Evolutionary conservation across 2,113 vertebrate genomes (phyloP).

Genomic region (Aldabrachelys gigantea): DNA sequence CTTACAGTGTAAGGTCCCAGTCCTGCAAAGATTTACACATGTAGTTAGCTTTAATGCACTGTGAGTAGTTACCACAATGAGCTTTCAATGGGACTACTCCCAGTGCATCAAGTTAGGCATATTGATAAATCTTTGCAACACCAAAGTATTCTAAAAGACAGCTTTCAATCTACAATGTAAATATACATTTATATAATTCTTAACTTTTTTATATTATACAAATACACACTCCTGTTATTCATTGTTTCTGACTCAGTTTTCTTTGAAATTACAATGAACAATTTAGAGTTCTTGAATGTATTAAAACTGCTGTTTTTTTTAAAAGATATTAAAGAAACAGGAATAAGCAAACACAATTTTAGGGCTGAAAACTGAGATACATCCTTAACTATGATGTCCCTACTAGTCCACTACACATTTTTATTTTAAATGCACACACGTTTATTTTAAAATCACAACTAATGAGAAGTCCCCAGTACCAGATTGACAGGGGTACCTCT

Average conservation of each 20-base stretch:
- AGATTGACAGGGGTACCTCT: not conserved
- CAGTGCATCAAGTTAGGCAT: not conserved
- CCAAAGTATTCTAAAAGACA: not conserved
- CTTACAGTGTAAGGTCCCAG: fast-evolving
- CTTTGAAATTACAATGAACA: not conserved
- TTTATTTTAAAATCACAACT: conserved; percentile 10
- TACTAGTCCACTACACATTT: not conserved
- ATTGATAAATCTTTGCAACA: not conserved
- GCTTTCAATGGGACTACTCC: not conserved
- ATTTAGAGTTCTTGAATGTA: not conserved
- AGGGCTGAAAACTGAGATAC: not conserved
- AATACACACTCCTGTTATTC: fast-evolving
- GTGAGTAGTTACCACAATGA: not conserved
- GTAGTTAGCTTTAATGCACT: fast-evolving
- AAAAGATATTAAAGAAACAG: not conserved
- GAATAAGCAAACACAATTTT: fast-evolving
- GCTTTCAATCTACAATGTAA: not conserved
- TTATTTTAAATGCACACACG: fast-evolving
- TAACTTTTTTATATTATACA: not conserved
- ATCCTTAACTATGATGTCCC: not conserved
- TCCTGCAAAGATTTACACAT: not conserved
- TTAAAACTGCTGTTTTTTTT: not conserved
- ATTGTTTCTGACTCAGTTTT: not conserved
- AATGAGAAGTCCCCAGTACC: not conserved
- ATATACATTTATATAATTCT: fast-evolving